Evolutionary conservation across 1,140 invertebrate genomes (phyloP).

Genomic region (Galendromus occidentalis): DNA sequence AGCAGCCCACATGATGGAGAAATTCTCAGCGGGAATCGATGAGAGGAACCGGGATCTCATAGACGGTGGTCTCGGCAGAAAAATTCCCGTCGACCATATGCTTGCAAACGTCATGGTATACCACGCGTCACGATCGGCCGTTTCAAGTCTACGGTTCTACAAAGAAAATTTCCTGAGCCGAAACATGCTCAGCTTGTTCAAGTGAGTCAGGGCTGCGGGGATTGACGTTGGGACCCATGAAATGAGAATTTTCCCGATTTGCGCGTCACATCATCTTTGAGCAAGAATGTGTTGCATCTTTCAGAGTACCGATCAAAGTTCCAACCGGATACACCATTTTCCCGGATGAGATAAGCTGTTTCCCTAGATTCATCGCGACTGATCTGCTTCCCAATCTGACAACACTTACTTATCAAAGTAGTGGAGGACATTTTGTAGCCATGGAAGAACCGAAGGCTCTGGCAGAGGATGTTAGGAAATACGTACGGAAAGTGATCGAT

Average conservation of each 20-base stretch:
- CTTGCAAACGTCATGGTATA: slow-evolving; percentile 75
- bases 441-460: slow-evolving; percentile 50
- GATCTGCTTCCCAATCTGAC: slow-evolving; percentile 26
- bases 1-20: slow-evolving; percentile 62
- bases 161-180: slow-evolving; percentile 32
- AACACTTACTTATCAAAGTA: slow-evolving; percentile 22
- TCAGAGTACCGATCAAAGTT: slow-evolving; percentile 25
- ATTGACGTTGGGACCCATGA: too few relatives aligned
- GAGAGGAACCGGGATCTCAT: slow-evolving; percentile 21
- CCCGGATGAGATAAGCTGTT: slow-evolving; percentile 25
- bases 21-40: slow-evolving; percentile 38
- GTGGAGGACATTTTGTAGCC: slow-evolving; percentile 65
- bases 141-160: slow-evolving; percentile 52
- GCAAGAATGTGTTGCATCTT: too few relatives aligned
- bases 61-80: slow-evolving; percentile 48
- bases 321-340: slow-evolving; percentile 28
- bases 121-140: slow-evolving; percentile 52
- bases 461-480: slow-evolving; percentile 36
- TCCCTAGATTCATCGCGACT: slow-evolving; percentile 23
- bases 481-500: slow-evolving; percentile 21
- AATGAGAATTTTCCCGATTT: too few relatives aligned
- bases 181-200: neutral
- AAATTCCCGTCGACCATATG: slow-evolving; percentile 46
- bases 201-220: neutral
- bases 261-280: too few relatives aligned